Base-by-base conservation (phyloP, 2,113 vertebrate genomes). In the Azemiops feae region DNA sequence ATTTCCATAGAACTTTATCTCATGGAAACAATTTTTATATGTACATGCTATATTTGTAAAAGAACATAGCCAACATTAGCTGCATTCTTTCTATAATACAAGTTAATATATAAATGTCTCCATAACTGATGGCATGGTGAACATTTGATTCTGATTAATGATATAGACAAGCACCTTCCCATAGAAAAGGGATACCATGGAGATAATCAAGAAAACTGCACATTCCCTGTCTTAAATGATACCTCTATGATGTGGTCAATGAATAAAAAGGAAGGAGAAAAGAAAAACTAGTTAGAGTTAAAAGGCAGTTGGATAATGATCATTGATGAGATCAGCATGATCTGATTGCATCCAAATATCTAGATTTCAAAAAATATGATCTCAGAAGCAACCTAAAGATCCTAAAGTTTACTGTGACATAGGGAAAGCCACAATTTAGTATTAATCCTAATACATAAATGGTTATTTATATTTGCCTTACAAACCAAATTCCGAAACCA, bases 11-110 rank as follows among this genome's bases (percentile, higher is more conserved):
- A 52, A 27, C 43, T 52, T 86, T 57, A 87, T 89, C 88, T 93
- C 23, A 0, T 89, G 45, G 87, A 30, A 2, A 74, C 8, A 3
- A 1, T 0, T 0, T 5, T 18, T 16, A 11, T 30, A 55, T 1
- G 20, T 87, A 23, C 5, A 91, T 39, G 11, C 90, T 16, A 55
- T 64, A 94, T 58, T 93, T 90, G 91, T 87, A 30, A 92, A 55
- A 30, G 43, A 60, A 85, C 43, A 47, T 58, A 47, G 7, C 53
- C 16, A 23, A 45, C 43, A 86, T 55, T 54, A 34, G 52, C 43
- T 1, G 23, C 5, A 74, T 53, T 91, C 8, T 87, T 1, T 57
- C 25, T 47, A 47, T 34, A 58, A 58, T 30, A 45, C 5, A 30
- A 50, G 3, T 91, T 47, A 50, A 27, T 69, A 34, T 47, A 90